Evolutionary conservation across 2,113 vertebrate species (phyloP), one percentile per base, ranked within the genome.

Genomic region (Nipponia nippon): DNA sequence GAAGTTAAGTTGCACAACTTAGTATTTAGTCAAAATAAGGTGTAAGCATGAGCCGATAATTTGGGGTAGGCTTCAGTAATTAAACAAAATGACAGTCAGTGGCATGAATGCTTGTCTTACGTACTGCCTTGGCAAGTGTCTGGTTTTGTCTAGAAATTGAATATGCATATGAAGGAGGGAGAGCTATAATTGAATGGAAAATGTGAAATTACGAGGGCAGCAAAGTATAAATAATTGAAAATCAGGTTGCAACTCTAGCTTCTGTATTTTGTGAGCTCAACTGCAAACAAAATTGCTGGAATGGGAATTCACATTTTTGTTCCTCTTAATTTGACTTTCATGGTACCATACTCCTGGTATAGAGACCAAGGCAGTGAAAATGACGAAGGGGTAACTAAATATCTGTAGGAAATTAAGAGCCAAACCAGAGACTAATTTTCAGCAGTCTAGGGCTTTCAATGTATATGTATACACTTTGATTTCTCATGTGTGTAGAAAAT

Each of bases 181-280:
- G 84, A 32, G 72, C 44, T 91, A 5, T 72, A 95, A 95, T 83
- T 71, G 86, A 96, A 90, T 83, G 73, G 61, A 79, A 95, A 95
- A 91, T 87, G 10, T 80, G 90, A 86, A 94, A 91, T 90, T 97
- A 95, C 10, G 71, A 97, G 95, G 77, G 87, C 83, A 86, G 56
- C 66, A 94, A 97, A 89, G 46, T 89, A 83, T 96, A 93, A 96
- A 94, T 97, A 96, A 95, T 95, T 95, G 92, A 95, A 97, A 95
- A 69, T 72, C 65, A 85, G 44, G 73, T 92, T 94, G 30, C 84
- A 36, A 1, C 87, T 93, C 78, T 55, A 59, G 59, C 18, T 96
- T 70, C 84, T 69, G 38, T 89, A 32, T 92, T 94, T 95, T 4
- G 12, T 55, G 93, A 96, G 61, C 83, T 93, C n/a, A 34, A 56